phyloP scores from a whole-genome alignment of 2,113 vertebrate genomes.

The Cygnus buccinator region DNA sequence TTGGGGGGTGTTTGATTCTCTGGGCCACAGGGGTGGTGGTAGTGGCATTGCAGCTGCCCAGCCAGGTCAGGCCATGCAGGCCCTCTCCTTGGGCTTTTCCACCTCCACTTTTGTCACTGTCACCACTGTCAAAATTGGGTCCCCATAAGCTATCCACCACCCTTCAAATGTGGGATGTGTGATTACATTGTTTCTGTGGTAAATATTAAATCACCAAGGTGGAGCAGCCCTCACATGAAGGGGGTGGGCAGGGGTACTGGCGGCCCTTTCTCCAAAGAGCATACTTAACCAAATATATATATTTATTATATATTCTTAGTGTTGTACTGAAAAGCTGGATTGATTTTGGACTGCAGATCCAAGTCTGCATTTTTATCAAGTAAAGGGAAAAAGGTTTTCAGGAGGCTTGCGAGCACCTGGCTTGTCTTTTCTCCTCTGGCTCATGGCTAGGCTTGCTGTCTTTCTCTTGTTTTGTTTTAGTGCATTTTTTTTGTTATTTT shows the following conservation, averaged over 20 bases:
- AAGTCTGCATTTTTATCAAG: background rate
- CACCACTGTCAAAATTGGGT: accelerated
- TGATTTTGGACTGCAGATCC: background rate
- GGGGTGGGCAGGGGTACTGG: background rate
- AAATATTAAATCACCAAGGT: background rate
- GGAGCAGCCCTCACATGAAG: background rate
- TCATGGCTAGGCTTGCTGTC: background rate
- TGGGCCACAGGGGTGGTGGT: accelerated
- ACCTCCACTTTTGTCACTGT: background rate
- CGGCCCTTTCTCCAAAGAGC: background rate
- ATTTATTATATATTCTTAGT: background rate
- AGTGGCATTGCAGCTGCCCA: accelerated
- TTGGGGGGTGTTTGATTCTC: background rate
- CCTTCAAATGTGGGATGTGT: accelerated
- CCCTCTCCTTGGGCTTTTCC: accelerated
- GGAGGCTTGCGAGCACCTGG: background rate
- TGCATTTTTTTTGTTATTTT: too few relatives aligned
- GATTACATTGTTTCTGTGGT: background rate
- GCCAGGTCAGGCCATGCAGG: background rate
- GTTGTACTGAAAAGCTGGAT: background rate
- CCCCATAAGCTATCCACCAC: accelerated
- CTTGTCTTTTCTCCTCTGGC: background rate
- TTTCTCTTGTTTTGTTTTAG: background rate
- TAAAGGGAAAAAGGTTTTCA: background rate
- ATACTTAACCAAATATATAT: background rate